Evolutionary conservation across 2,113 vertebrate species (phyloP), one percentile per base, ranked within the genome.

Genomic region (Gopherus flavomarginatus): DNA sequence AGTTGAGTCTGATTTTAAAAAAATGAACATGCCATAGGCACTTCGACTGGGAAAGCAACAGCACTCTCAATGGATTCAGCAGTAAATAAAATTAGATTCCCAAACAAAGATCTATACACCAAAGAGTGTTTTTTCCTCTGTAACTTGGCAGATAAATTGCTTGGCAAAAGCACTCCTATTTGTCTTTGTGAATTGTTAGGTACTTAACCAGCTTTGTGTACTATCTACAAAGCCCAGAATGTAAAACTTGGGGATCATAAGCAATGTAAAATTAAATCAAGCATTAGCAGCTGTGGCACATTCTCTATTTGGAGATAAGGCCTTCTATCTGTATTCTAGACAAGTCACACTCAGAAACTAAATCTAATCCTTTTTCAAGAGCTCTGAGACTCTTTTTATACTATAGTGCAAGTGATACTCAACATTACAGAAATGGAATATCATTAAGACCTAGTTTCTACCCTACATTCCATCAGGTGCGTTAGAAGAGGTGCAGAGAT

Each of bases 1-100:
- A 86, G 87, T 75, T 95, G 90, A 96, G 83, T 91, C 24, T 22
- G n/a, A 72, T 72, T 69, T 24, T 26, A 38, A 94, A 88, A 4
- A 81, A 80, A 88, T 42, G 57, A 91, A 44, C 38, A 44, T 77
- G 75, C 42, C 42, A 65, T 92, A 57, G 89, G 14, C 57, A n/a
- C 50, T 88, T 27, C 22, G 85, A 35, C 29, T 75, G 72, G 52
- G 56, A 92, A 93, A 83, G 49, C 3, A 38, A 81, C 11, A 10
- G 14, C 85, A 29, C 19, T 95, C 53, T 47, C 88, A 54, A 4
- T 1, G 14, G 11, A 21, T 93, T 16, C 4, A 13, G 54, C 16
- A 19, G 52, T 65, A 65, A 84, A 44, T 75, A 52, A 26, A 77
- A 42, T 26, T 78, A 42, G 38, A 83, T 56, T 9, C 11, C 53